Percentiles rank a stretch among this genome's conserved stretches.
Evolutionary conservation across 2,888 invertebrate species (phyloP).

Genomic region (Cylindroiulus punctatus): DNA sequence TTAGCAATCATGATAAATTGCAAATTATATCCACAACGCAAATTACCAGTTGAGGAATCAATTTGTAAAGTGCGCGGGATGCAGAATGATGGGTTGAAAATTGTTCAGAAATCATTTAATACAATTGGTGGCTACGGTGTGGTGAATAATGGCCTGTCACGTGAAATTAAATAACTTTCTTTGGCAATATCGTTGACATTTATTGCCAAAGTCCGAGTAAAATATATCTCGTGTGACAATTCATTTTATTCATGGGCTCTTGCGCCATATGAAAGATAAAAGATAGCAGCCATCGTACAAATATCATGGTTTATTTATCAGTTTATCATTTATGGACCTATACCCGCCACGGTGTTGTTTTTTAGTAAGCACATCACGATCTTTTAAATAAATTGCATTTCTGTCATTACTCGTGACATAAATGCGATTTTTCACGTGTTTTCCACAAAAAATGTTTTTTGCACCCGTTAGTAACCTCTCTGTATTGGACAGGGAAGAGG

Average conservation of each 20-base stretch:
- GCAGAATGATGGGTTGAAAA: not conserved
- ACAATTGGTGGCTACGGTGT: not conserved
- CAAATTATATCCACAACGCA: not conserved
- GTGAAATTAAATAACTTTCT: slow-evolving; percentile 22
- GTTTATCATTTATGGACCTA: slow-evolving; percentile 15
- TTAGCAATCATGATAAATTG: not conserved
- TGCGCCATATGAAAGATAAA: not conserved
- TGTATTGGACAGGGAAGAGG: not conserved
- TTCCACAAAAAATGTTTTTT: not conserved
- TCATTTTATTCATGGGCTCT: slow-evolving; percentile 6
- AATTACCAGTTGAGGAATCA: slow-evolving; percentile 12
- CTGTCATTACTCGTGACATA: not conserved
- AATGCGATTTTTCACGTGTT: not conserved
- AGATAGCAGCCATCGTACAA: slow-evolving; percentile 23
- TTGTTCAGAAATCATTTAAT: slow-evolving; percentile 11
- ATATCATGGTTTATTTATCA: slow-evolving; percentile 44
- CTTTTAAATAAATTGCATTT: slow-evolving; percentile 32
- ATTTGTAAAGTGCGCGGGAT: not conserved
- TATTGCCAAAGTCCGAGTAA: slow-evolving; percentile 23
- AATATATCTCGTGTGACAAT: slow-evolving; percentile 16
- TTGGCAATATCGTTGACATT: slow-evolving; percentile 39
- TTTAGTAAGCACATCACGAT: slow-evolving; percentile 31
- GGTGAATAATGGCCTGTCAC: slow-evolving; percentile 2
- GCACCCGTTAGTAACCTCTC: not conserved
- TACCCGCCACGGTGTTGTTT: not conserved